A percentile compares a stretch with the other conserved stretches of the same genome.
Conservation (phyloP, 2,888 invertebrate genomes). For the Pinctada fucata region DNA sequence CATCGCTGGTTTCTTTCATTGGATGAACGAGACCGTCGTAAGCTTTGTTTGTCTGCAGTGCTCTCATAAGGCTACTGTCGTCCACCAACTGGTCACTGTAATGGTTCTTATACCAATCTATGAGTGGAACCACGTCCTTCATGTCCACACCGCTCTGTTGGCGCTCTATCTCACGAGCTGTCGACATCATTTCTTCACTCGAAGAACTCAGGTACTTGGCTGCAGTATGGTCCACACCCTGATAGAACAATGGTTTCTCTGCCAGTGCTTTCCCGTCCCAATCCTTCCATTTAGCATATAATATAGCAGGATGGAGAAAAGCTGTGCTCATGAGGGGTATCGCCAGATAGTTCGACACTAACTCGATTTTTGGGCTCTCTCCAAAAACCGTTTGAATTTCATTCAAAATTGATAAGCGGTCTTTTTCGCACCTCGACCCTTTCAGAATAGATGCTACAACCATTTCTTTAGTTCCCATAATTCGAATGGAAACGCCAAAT, state of each 20-base stretch:
- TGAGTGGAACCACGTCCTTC: slow-evolving; percentile 53
- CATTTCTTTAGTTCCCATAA: slow-evolving; percentile 50
- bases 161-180: slow-evolving; percentile 46
- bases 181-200: slow-evolving; percentile 51
- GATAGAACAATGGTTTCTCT: slow-evolving; percentile 58
- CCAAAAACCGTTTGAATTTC: slow-evolving; percentile 54
- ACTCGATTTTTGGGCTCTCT: slow-evolving; percentile 49
- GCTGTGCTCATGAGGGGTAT: slow-evolving; percentile 58
- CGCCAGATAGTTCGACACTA: slow-evolving; percentile 56
- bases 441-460: slow-evolving; percentile 52
- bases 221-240: slow-evolving; percentile 55
- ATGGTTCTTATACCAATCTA: slow-evolving; percentile 58
- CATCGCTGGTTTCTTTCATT: slow-evolving; percentile 27
- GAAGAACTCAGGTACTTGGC: slow-evolving; percentile 43
- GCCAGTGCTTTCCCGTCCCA: slow-evolving; percentile 61
- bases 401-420: slow-evolving; percentile 34
- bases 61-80: slow-evolving; percentile 49
- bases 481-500: slow-evolving; percentile 57
- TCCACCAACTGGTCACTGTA: slow-evolving; percentile 62
- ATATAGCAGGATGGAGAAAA: slow-evolving; percentile 61
- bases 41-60: slow-evolving; percentile 60
- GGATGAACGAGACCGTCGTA: slow-evolving; percentile 64
- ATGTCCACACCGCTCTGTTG: slow-evolving; percentile 49
- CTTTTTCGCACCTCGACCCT: slow-evolving; percentile 38
- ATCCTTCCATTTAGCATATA: slow-evolving; percentile 62